Base-by-base conservation (phyloP, 2,888 invertebrate genomes). In the Trichopoda pennipes region DNA sequence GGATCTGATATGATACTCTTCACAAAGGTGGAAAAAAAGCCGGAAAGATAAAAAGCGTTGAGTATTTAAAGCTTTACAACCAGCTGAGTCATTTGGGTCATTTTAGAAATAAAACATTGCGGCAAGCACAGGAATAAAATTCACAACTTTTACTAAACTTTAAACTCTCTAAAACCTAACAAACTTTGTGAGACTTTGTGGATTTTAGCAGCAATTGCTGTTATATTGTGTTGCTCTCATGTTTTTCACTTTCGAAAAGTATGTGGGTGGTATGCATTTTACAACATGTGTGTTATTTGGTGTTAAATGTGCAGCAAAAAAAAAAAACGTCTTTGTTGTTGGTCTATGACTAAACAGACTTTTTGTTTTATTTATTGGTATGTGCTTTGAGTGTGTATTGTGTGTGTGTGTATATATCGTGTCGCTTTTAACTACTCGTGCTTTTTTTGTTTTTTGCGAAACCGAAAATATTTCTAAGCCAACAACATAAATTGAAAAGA, bases 231-330 rank as follows among this genome's bases (percentile, higher is more conserved):
- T 38, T 42, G 12, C 17, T 6, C 21, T 28, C 4, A n/a, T 23
- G 2, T 56, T 56, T 35, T 69, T 56, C 14, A 17, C 73, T 73
- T 73, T 63, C 55, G 55, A 55, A 47, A 60, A 49, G 14, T 17
- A 55, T 35, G 73, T 73, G 73, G 73, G 63, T 73, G 73, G 73
- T 21, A 47, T 17, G 23, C 14, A 63, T 55, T 58, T 70, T 10
- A 47, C 58, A 73, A 63, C 73, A 64, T 73, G 73, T 73, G 73
- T 51, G 66, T 49, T 75, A 58, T 75, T 66, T 66, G 51, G 49
- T 66, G 75, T 64, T 32, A 75, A 56, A 51, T 66, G 56, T 66
- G 51, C 42, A 61, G 58, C 42, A 28, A 38, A 28, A 47, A 70
- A 56, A 21, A 64, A 49, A 32, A 28, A 28, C 28, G 8, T 28